Evolutionary conservation across 23 tunicate species (phyloP), one percentile per base, ranked within the genome.

Genomic region (Styela plicata): DNA sequence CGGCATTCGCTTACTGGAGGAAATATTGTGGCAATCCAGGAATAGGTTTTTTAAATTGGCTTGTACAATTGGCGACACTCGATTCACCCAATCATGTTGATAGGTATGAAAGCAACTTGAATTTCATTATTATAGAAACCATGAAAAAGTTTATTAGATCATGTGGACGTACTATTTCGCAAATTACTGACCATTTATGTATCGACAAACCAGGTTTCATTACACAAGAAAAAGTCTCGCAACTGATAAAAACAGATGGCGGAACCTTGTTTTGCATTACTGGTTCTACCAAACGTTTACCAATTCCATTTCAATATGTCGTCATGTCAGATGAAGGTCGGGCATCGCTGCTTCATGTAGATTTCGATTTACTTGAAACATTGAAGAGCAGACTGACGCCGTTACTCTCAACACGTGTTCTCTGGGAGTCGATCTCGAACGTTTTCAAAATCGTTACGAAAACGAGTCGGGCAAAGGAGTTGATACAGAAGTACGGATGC

Each of bases 181-280:
- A 71, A n/a, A 71, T 71, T 28, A 34, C 34, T 3, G 37, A 71
- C 17, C 34, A 71, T 34, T 5, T 71, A 3, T 71, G 77, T 29
- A 26, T 71, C 29, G 36, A 32, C 37, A 71, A 30, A 36, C 77
- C 77, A 71, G 16, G 36, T 30, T 71, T 71, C 35, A 71, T 71
- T 32, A 31, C 32, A 3, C 3, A 71, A 27, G 23, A 71, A 3
- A 71, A 33, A 3, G 35, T 71, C 29, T 21, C 17, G 34, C 32
- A 71, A 29, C 24, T 71, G 10, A 34, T 71, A 3, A 26, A 3
- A 36, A 5, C 5, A 7, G 57, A 44, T 13, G 10, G 10, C 10
- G 7, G 7, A 13, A 7, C 7, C 10, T 5, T 44, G 57, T 44
- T 44, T 13, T n/a, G n/a, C n/a, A 44, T 44, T 5, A 13, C 57